phyloP scores from a whole-genome alignment of 2,888 invertebrate genomes.

The Drosophila acutilabella region DNA sequence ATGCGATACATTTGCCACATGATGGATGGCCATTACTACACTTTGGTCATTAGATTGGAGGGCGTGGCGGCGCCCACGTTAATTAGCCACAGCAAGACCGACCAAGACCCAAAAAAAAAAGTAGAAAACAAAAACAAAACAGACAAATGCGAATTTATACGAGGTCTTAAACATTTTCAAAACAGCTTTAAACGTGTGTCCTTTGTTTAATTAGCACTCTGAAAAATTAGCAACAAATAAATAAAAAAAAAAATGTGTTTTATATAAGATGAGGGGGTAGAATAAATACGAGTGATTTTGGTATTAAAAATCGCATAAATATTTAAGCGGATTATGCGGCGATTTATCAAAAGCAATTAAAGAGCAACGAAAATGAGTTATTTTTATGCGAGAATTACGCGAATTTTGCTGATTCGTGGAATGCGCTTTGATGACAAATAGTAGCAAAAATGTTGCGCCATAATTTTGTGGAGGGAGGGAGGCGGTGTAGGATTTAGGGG shows the following conservation, averaged over 20 bases:
- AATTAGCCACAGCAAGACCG: slow-evolving; percentile 52
- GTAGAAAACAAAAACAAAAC: slow-evolving; percentile 1
- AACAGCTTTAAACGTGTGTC: slow-evolving; percentile 64
- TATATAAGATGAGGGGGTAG: slow-evolving; percentile 4
- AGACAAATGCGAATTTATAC: slow-evolving; percentile 68
- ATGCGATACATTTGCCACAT: slow-evolving; percentile 35
- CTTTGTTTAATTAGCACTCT: slow-evolving; percentile 77
- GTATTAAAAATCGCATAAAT: slow-evolving; percentile 55
- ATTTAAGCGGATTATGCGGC: slow-evolving; percentile 78
- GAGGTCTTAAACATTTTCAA: slow-evolving; percentile 49
- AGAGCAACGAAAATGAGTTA: slow-evolving; percentile 62
- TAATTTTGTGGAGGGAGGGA: slow-evolving; percentile 2
- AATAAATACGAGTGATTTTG: slow-evolving; percentile 13
- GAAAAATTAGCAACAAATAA: slow-evolving; percentile 60
- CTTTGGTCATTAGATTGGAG: slow-evolving; percentile 30
- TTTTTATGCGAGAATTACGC: slow-evolving; percentile 37
- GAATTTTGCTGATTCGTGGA: slow-evolving; percentile 63
- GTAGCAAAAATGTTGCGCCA: slow-evolving; percentile 75
- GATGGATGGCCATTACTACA: slow-evolving; percentile 31
- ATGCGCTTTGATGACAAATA: slow-evolving; percentile 75
- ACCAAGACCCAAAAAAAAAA: not conserved
- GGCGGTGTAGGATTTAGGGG: not conserved
- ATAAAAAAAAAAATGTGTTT: slow-evolving; percentile 1
- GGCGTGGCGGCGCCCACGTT: slow-evolving; percentile 59
- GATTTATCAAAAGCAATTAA: slow-evolving; percentile 80